Evolutionary conservation across 2,113 vertebrate genomes (phyloP), one percentile per base, ranked within the genome.

Genomic region (Actenoides lindsayi): DNA sequence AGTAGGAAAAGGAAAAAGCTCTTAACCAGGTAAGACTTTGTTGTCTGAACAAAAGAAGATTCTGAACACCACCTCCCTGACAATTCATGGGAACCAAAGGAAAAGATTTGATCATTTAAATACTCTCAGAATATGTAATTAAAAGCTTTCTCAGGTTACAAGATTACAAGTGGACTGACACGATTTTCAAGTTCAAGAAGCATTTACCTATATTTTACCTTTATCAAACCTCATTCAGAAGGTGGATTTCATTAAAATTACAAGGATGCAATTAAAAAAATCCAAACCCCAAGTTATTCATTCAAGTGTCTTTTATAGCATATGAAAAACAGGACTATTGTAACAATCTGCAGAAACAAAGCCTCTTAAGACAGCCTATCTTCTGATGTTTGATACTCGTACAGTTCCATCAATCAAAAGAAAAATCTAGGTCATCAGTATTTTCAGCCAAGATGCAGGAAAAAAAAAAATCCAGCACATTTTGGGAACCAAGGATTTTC

Each of bases 351-450:
- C 50, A 96, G 85, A 95, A 94, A 93, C 82, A 91, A 94, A 96
- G 82, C 37, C 77, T 85, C 63, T 91, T 84, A 87, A 87, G 92
- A 84, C 63, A 90, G 77, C 50, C 87, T 80, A 57, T 94, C 77
- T 85, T 93, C 78, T 74, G 41, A 95, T 91, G 54, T 75, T 94
- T 85, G 78, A 80, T 88, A 95, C 57, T 93, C 28, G 5, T 33
- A 82, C 87, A 65, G 67, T 65, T 90, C 82, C 75, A 91, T 80
- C 95, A 94, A 94, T 91, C 78, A 91, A 87, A 97, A 74, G 39
- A 68, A 93, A 96, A 91, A 97, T 91, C 92, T 95, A 93, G 87
- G 94, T 93, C 94, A 91, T 67, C 78, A 69, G 59, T 69, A 91
- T 73, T 96, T 91, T 80, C 94, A 90, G 78, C 24, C 91, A 91